phyloP scores from a whole-genome alignment of 2,888 invertebrate genomes.

The Acrobasis suavella region DNA sequence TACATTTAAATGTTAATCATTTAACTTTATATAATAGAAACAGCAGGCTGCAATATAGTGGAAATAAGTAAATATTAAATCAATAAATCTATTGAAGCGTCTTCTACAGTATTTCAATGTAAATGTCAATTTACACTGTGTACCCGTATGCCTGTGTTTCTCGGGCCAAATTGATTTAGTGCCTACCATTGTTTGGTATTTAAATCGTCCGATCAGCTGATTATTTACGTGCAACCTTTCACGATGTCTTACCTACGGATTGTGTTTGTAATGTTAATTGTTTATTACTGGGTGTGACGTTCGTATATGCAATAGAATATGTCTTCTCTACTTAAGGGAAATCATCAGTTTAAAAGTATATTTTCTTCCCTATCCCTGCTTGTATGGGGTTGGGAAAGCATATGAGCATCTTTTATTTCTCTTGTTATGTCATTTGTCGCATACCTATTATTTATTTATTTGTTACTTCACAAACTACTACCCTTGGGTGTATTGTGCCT shows the following conservation, averaged over 20 bases:
- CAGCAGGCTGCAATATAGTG: too few relatives aligned
- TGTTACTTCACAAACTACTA: background rate
- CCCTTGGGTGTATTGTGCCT: too few relatives aligned
- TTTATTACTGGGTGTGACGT: conserved; percentile 6
- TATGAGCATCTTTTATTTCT: background rate
- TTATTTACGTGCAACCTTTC: conserved; percentile 74
- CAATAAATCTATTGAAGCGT: conserved; percentile 30
- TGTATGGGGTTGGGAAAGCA: too few relatives aligned
- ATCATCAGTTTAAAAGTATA: too few relatives aligned
- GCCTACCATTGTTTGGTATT: conserved; percentile 70
- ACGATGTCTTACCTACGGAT: conserved; percentile 55
- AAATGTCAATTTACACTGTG: conserved; percentile 66
- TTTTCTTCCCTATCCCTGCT: too few relatives aligned
- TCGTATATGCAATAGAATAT: background rate
- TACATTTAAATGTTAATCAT: too few relatives aligned
- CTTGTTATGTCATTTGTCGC: background rate
- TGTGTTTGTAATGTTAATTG: conserved; percentile 24
- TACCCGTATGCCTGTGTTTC: conserved; percentile 42
- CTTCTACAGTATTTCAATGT: conserved; percentile 38
- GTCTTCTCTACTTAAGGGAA: background rate
- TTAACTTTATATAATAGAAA: too few relatives aligned
- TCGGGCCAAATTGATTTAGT: conserved; percentile 54
- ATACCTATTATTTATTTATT: background rate
- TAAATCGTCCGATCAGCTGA: conserved; percentile 73
- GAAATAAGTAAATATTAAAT: conserved; percentile 24